Percentiles rank a stretch among this genome's conserved stretches.
phyloP scores from a whole-genome alignment of 2,888 invertebrate genomes.

The Hydrotaea cyrtoneurina region DNA sequence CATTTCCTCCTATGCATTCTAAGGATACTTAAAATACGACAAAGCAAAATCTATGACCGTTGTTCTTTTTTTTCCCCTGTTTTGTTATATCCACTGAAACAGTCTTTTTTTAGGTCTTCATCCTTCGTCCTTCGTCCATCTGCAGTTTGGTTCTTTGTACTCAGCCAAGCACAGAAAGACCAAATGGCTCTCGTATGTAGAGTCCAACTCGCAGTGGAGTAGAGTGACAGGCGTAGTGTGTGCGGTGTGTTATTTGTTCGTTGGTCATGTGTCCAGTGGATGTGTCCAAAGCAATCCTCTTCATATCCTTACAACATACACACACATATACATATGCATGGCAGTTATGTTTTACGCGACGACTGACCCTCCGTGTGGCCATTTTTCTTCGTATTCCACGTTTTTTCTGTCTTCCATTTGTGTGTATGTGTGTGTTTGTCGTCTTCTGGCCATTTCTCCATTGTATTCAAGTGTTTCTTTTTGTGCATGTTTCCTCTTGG shows the following conservation, averaged over 20 bases:
- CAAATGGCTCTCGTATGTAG: background rate
- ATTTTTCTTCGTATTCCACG: no score
- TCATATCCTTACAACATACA: background rate
- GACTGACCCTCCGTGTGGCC: conserved; percentile 4
- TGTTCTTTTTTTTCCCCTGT: background rate
- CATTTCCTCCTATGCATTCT: background rate
- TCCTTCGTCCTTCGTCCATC: background rate
- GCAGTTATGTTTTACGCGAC: conserved; percentile 34
- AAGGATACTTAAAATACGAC: background rate
- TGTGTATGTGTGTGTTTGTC: background rate
- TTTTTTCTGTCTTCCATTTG: background rate
- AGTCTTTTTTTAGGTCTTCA: background rate
- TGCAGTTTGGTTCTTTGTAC: background rate
- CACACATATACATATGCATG: background rate
- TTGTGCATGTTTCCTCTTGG: conserved; percentile 15
- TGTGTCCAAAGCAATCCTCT: conserved; percentile 57
- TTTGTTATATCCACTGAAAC: background rate
- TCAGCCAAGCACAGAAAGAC: background rate
- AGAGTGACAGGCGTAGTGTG: background rate
- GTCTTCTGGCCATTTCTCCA: background rate
- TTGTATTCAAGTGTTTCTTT: conserved; percentile 26
- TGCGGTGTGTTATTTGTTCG: conserved; percentile 1
- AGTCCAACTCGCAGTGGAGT: conserved; percentile 10
- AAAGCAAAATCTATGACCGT: background rate
- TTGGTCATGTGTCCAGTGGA: conserved; percentile 21